Conservation (phyloP, 2,113 vertebrate genomes). For the Gymnogyps californianus region DNA sequence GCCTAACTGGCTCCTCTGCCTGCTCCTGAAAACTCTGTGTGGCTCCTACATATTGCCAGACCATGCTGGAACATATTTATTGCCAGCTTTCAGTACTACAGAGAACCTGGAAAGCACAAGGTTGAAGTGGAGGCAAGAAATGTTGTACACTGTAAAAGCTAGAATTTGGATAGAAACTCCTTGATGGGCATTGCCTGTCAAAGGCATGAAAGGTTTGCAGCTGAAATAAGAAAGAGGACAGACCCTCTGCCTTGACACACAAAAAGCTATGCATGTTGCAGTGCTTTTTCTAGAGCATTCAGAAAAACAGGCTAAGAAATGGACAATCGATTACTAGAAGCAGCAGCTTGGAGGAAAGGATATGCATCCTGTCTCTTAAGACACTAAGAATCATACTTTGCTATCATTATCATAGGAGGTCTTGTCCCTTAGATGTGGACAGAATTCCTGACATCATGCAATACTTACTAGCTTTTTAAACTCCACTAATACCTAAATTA, state of each 20-base stretch:
- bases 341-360: background rate
- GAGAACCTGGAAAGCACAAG: background rate
- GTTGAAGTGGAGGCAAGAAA: background rate
- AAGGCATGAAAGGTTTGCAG: background rate
- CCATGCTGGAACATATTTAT: background rate
- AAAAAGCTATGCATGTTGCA: background rate
- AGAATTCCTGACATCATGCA: background rate
- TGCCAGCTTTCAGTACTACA: background rate
- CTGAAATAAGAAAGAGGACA: background rate
- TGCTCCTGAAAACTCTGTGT: background rate
- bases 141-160: background rate
- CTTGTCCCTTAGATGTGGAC: background rate
- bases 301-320: background rate
- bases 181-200: background rate
- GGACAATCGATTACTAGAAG: background rate
- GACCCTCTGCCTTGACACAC: background rate
- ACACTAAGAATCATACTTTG: background rate
- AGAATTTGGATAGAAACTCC: background rate
- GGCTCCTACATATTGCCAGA: background rate
- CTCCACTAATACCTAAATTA: background rate
- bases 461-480: background rate
- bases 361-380: background rate
- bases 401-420: background rate
- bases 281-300: background rate
- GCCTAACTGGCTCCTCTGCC: background rate